These are phyloP conservation scores for Phaethon lepturus DNA, from an alignment of 2,113 vertebrate genomes.

Conservation along the genomic window DNA sequence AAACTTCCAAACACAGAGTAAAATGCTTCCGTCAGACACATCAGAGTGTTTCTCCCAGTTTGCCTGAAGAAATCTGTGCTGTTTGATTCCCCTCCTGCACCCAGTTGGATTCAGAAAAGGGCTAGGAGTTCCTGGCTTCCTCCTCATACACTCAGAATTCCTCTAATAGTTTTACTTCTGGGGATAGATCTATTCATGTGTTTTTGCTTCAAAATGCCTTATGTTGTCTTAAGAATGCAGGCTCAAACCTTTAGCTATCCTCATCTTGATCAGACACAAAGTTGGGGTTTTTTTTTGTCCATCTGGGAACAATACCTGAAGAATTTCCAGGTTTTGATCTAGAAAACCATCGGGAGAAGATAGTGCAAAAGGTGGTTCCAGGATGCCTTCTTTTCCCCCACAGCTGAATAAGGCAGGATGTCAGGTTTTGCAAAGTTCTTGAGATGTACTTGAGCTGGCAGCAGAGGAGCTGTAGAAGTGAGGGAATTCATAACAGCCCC, in stretches of 20 bases:
- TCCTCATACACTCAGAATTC: neutral
- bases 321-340: neutral
- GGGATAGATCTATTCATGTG: neutral
- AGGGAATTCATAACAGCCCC: neutral
- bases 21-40: conserved; percentile 35
- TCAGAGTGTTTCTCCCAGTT: conserved; percentile 29
- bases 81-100: neutral
- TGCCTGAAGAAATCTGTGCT: neutral
- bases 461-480: neutral
- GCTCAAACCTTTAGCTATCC: neutral
- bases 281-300: neutral
- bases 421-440: neutral
- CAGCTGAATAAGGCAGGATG: neutral
- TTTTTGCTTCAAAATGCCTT: neutral
- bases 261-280: neutral
- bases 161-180: neutral
- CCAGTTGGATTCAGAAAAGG: neutral
- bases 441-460: neutral
- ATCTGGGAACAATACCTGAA: neutral
- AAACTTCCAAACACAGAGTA: conserved; percentile 50
- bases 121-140: neutral
- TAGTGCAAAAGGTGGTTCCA: neutral
- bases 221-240: neutral
- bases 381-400: neutral
- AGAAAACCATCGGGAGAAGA: neutral